Conservation (phyloP, 2,888 invertebrate species). For the Calephelis perditalis region DNA sequence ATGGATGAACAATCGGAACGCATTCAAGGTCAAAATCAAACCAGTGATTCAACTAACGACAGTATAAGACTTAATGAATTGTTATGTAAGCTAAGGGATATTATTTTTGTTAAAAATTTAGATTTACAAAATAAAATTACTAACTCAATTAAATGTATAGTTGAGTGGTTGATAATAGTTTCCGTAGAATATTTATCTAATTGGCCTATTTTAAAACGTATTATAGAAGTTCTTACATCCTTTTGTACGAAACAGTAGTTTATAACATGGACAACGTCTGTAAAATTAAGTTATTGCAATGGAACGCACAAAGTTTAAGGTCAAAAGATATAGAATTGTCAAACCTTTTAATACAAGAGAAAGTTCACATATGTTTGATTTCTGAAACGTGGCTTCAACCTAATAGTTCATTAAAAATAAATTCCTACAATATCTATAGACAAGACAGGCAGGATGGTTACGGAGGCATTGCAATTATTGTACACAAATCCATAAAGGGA, state of each 20-base stretch:
- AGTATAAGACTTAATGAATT: neutral
- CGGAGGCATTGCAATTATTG: conserved; percentile 14
- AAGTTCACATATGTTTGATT: conserved; percentile 21
- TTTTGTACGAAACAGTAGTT: neutral
- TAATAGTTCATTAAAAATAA: conserved; percentile 14
- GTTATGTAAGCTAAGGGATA: neutral
- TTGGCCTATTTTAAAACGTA: neutral
- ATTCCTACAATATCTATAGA: conserved; percentile 20
- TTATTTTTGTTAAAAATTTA: neutral
- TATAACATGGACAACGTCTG: conserved; percentile 12
- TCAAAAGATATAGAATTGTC: conserved; percentile 24
- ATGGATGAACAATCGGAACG: neutral
- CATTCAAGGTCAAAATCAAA: neutral
- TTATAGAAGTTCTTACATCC: neutral
- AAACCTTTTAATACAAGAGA: conserved; percentile 24
- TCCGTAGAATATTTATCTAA: conserved; percentile 1
- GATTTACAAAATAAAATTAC: conserved; percentile 1
- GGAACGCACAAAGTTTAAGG: conserved; percentile 30
- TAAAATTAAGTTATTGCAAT: conserved; percentile 25
- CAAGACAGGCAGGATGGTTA: conserved; percentile 24
- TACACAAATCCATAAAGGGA: neutral
- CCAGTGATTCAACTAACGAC: no score
- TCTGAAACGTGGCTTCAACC: conserved; percentile 25
- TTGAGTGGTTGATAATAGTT: conserved; percentile 1
- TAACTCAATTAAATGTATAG: conserved; percentile 14